Conservation (phyloP, 2,113 vertebrate genomes). For the Hippocampus zosterae region DNA sequence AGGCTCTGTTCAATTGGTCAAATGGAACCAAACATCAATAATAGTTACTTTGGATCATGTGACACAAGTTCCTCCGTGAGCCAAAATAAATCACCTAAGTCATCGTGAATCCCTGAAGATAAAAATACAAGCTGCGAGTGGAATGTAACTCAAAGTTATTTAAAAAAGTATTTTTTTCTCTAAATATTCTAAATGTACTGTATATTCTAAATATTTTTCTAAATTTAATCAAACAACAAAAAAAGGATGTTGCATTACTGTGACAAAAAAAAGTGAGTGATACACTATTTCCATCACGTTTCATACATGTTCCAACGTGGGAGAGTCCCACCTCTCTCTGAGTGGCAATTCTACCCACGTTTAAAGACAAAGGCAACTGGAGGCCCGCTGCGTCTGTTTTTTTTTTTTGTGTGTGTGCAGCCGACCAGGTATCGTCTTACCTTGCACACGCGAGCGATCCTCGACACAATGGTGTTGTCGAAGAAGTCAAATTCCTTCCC, state of each 20-base stretch:
- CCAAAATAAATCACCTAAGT: no score
- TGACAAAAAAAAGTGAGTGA: constrained; percentile 11
- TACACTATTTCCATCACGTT: constrained; percentile 20
- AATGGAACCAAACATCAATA: no score
- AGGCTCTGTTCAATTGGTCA: no score
- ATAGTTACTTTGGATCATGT: no score
- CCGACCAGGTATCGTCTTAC: constrained; percentile 63
- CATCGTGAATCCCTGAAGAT: no score
- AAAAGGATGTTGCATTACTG: constrained; percentile 26
- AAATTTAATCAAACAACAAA: no score
- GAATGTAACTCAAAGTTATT: no score
- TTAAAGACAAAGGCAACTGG: constrained; percentile 25
- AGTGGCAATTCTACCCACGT: constrained; percentile 35
- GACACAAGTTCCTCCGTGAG: no score
- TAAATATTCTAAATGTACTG: no score
- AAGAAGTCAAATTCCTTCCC: constrained; percentile 95
- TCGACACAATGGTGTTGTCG: constrained; percentile 88
- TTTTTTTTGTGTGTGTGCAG: constrained; percentile 10
- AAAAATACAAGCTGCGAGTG: no score
- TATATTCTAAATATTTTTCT: no score
- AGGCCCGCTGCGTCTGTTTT: constrained; percentile 10
- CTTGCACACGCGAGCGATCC: constrained; percentile 91
- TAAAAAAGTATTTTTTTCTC: no score
- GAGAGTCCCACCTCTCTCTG: constrained; percentile 21
- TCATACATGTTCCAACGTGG: constrained; percentile 23